Evolutionary conservation across 2,888 invertebrate genomes (phyloP), one percentile per base, ranked within the genome.

Genomic region (Leucania comma): DNA sequence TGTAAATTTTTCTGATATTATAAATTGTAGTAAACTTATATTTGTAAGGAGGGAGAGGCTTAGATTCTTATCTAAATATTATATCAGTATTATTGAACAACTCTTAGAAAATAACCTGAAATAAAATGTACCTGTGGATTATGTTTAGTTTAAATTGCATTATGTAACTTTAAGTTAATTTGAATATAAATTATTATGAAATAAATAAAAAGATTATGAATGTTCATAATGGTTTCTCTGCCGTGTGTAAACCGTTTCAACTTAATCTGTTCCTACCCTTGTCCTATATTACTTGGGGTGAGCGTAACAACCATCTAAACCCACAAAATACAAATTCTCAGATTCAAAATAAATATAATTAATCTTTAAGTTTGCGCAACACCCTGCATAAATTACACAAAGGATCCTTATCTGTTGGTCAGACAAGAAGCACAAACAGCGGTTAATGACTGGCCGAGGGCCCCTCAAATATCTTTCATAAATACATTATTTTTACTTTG

Each of bases 31-130:
- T 60, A 72, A 65, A 72, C 57, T 68, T 72, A 72, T 53, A 75
- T 61, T 59, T 69, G 42, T 88, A 89, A 87, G 86, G 89, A 89
- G 90, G 86, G 91, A 92, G 92, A 91, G 91, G 90, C 88, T 89
- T 88, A 89, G 86, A 88, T 74, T 80, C 80, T 81, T 76, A 79
- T 75, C 81, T 78, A 81, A 80, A 79, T 85, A 76, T 82, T 84
- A 83, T 80, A 85, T 80, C 78, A 76, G 81, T 82, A 83, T 78
- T 77, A 80, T 69, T 68, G 71, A 82, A 80, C 57, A 72, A 78
- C 75, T 72, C 24, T 78, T 76, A 72, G 75, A 65, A 74, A 83
- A 74, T 80, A 56, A 73, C 73, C 65, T 58, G 69, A 83, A 74
- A 76, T 80, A 75, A 79, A 73, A 64, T 84, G 78, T 90, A 90